phyloP scores from a whole-genome alignment of 2,797 vertebrate species.

The Syngnathus acus region DNA sequence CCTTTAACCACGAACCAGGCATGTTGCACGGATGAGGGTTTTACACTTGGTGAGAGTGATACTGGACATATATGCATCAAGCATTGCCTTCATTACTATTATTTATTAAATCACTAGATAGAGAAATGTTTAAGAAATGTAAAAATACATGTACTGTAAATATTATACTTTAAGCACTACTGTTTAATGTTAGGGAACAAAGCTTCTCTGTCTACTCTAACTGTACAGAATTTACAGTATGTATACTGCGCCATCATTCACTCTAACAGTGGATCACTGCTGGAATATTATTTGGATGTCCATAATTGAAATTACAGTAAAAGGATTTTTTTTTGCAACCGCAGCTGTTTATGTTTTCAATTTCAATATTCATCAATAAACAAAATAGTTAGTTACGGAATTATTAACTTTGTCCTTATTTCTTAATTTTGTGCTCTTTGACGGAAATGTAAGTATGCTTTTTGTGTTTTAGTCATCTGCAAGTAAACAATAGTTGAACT shows the following conservation, averaged over 20 bases:
- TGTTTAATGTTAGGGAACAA: neutral
- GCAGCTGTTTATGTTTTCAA: neutral
- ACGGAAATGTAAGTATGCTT: neutral
- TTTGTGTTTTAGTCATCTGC: neutral
- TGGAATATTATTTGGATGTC: neutral
- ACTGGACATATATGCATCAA: neutral
- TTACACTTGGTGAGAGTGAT: conserved; percentile 12
- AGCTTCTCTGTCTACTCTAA: neutral
- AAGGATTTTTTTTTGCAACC: neutral
- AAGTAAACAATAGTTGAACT: neutral
- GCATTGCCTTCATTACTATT: neutral
- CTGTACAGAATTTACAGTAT: neutral
- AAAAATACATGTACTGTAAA: neutral
- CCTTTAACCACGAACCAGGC: conserved; percentile 36
- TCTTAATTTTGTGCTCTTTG: neutral
- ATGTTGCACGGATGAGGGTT: conserved; percentile 25
- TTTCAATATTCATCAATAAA: neutral
- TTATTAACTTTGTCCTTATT: neutral
- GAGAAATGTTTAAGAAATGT: neutral
- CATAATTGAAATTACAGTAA: neutral
- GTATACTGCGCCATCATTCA: neutral
- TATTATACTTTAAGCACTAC: neutral
- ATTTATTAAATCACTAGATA: neutral
- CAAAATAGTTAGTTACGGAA: neutral
- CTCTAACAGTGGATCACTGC: neutral